Conservation (phyloP, 2,888 invertebrate genomes). For the Nezara viridula region DNA sequence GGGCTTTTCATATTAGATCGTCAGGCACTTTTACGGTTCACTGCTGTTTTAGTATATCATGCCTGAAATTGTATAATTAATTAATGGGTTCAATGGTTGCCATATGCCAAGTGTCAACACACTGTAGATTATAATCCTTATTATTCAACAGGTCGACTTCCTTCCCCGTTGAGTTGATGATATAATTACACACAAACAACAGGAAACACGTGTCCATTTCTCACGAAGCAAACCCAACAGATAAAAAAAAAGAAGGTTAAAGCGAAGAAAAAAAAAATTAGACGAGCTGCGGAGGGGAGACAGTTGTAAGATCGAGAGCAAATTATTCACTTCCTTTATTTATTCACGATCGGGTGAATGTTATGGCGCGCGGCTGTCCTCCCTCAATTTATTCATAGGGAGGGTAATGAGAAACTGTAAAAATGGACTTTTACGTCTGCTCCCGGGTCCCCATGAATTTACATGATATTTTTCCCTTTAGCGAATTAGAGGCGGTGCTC, state of each 20-base stretch:
- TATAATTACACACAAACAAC: slow-evolving; percentile 46
- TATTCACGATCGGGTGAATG: slow-evolving; percentile 51
- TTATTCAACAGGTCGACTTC: slow-evolving; percentile 43
- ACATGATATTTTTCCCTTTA: slow-evolving; percentile 58
- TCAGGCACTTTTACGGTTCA: not conserved
- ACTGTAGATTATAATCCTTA: slow-evolving; percentile 9
- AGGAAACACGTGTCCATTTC: slow-evolving; percentile 30
- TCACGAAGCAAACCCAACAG: not conserved
- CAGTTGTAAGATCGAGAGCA: slow-evolving; percentile 42
- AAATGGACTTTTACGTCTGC: slow-evolving; percentile 61
- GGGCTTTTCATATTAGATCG: too few relatives aligned
- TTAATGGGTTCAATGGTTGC: not conserved
- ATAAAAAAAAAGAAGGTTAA: slow-evolving; percentile 14
- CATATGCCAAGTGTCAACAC: slow-evolving; percentile 6
- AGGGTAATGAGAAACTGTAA: slow-evolving; percentile 62
- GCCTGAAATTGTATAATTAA: not conserved
- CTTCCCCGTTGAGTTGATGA: not conserved
- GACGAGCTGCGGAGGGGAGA: slow-evolving; percentile 20
- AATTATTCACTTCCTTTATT: slow-evolving; percentile 54
- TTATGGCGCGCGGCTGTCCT: slow-evolving; percentile 43
- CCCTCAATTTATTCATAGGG: slow-evolving; percentile 57
- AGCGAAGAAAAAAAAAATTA: not conserved
- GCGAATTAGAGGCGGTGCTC: slow-evolving; percentile 54
- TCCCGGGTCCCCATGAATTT: slow-evolving; percentile 37
- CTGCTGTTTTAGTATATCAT: not conserved